Evolutionary conservation across 2,113 vertebrate species (phyloP).

Genomic region (Antechinus stuartii): DNA sequence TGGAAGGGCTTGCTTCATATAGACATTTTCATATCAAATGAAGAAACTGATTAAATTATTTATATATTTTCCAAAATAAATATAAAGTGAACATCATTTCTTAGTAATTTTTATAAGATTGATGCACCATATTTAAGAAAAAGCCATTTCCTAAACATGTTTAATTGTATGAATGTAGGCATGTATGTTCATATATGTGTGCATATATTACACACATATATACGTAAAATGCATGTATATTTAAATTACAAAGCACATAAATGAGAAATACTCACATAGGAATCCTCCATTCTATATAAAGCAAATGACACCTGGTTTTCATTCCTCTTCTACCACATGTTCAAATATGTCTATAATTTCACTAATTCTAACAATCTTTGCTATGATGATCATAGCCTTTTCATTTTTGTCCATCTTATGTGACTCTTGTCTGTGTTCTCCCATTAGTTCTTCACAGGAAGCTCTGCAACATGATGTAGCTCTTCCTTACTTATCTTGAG

Average conservation of each 20-base stretch:
- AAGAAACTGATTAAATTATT: conserved; percentile 14
- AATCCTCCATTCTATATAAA: neutral
- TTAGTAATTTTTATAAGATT: neutral
- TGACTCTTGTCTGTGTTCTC: neutral
- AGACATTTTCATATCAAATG: neutral
- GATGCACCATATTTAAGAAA: neutral
- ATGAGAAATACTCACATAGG: neutral
- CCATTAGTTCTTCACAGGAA: neutral
- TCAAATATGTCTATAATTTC: neutral
- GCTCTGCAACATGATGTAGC: neutral
- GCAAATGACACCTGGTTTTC: neutral
- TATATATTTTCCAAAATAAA: conserved; percentile 26
- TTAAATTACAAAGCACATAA: neutral
- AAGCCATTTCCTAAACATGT: neutral
- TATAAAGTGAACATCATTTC: neutral
- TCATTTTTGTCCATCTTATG: neutral
- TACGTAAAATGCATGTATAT: too few relatives aligned
- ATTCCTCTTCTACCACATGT: neutral
- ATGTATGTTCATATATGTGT: neutral
- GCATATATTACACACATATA: neutral
- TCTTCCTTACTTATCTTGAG: neutral
- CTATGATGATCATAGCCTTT: neutral
- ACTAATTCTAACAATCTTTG: neutral
- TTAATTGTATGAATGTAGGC: neutral
- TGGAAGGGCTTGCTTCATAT: conserved; percentile 16